Percentiles rank a stretch among this genome's conserved stretches.
Conservation (phyloP, 2,797 vertebrate genomes). For the Philypnodon macrostomus region DNA sequence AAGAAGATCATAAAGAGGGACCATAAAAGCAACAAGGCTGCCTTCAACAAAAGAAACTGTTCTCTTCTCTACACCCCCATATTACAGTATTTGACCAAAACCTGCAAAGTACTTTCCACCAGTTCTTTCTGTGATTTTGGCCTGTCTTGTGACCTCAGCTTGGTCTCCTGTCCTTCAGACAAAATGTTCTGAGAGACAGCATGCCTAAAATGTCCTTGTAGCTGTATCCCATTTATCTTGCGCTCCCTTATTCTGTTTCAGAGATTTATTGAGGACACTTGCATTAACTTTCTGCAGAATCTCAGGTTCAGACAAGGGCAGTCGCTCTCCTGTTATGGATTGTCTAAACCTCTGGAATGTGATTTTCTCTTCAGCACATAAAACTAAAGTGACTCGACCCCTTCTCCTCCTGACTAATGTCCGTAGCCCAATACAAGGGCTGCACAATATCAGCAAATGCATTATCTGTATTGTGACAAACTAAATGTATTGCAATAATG, state of each 20-base stretch:
- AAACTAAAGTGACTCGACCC: conserved; percentile 29
- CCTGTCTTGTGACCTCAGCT: conserved; percentile 2
- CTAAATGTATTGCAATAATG: too few relatives aligned
- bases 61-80: too few relatives aligned
- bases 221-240: conserved; percentile 28
- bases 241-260: conserved; percentile 9
- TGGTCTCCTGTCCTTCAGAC: conserved; percentile 12
- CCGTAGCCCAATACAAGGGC: conserved; percentile 41
- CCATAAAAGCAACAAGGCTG: too few relatives aligned
- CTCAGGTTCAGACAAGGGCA: conserved; percentile 25
- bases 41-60: too few relatives aligned
- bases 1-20: too few relatives aligned
- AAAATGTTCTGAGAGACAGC: conserved; percentile 2
- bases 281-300: conserved; percentile 25
- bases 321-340: conserved; percentile 22
- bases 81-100: too few relatives aligned
- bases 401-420: conserved; percentile 39
- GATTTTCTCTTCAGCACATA: conserved; percentile 32
- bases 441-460: too few relatives aligned
- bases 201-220: conserved; percentile 32
- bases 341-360: conserved; percentile 16
- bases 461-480: too few relatives aligned
- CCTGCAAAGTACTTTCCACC: not conserved
- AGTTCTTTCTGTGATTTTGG: not conserved
- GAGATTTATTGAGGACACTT: conserved; percentile 33